phyloP scores from a whole-genome alignment of 2,797 vertebrate genomes.

The Prunella strophiata region DNA sequence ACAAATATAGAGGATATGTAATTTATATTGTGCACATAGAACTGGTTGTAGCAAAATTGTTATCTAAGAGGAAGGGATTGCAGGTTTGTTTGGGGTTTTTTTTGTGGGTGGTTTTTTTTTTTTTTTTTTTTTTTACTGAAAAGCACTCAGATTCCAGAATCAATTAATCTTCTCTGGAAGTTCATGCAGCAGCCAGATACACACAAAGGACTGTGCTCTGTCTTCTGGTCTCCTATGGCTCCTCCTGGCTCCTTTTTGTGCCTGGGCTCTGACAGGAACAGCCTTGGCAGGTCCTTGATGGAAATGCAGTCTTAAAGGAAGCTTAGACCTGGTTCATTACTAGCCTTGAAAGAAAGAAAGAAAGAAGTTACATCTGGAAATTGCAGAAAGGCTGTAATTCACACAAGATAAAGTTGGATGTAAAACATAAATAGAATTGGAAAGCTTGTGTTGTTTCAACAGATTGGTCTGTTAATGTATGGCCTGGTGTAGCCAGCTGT shows the following conservation, averaged over 20 bases:
- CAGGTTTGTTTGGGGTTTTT: neutral
- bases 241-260: neutral
- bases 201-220: neutral
- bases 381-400: constrained; percentile 12
- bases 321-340: constrained; percentile 4
- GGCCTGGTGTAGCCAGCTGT: neutral
- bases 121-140: neutral
- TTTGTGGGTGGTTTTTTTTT: neutral
- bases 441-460: constrained; percentile 32
- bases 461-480: constrained; percentile 8
- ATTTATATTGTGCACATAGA: neutral
- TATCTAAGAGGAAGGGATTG: neutral
- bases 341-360: neutral
- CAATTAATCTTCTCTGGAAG: constrained; percentile 29
- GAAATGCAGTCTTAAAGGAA: neutral
- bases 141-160: neutral
- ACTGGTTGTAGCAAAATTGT: neutral
- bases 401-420: constrained; percentile 31
- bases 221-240: neutral
- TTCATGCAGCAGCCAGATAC: neutral
- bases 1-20: neutral
- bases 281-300: neutral
- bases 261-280: neutral
- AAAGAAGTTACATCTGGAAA: constrained; percentile 29
- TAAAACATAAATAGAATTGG: constrained; percentile 31